These are phyloP conservation scores for Endomychus coccineus DNA, from an alignment of 2,888 invertebrate species.

Conservation along the genomic window DNA sequence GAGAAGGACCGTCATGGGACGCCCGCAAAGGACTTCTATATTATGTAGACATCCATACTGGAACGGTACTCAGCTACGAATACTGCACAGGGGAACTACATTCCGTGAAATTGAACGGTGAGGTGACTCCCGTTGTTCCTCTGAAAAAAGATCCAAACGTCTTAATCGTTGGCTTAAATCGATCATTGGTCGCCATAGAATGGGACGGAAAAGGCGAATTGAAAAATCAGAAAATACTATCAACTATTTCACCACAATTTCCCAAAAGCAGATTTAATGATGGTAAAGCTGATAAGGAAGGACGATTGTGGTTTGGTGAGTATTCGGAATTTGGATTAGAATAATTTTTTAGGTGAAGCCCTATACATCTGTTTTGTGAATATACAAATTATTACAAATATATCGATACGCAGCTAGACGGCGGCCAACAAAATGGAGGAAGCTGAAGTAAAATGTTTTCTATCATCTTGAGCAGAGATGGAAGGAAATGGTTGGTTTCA, in stretches of 20 bases:
- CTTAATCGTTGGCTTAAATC: conserved; percentile 29
- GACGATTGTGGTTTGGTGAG: conserved; percentile 52
- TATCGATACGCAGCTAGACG: too few species aligned
- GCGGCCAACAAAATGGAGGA: too few species aligned
- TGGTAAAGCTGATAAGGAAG: conserved; percentile 52
- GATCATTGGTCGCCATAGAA: conserved; percentile 42
- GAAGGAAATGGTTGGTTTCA: too few species aligned
- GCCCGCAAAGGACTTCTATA: conserved; percentile 28
- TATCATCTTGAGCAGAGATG: too few species aligned
- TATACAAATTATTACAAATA: too few species aligned
- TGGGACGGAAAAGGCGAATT: conserved; percentile 43
- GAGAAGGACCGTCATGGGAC: conserved; percentile 33
- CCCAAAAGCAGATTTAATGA: conserved; percentile 51
- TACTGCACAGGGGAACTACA: conserved; percentile 23
- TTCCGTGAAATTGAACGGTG: conserved; percentile 22
- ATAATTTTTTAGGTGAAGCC: too few species aligned
- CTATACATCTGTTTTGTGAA: too few species aligned
- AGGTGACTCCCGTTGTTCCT: conserved; percentile 27
- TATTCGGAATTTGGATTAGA: too few species aligned
- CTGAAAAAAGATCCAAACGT: conserved; percentile 27
- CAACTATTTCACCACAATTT: conserved; percentile 44
- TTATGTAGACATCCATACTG: conserved; percentile 32
- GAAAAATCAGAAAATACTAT: conserved; percentile 12
- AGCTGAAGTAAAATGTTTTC: too few species aligned
- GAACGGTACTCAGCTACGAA: conserved; percentile 29